Evolutionary conservation across 2,797 vertebrate genomes (phyloP).

Genomic region (Sciurus carolinensis): DNA sequence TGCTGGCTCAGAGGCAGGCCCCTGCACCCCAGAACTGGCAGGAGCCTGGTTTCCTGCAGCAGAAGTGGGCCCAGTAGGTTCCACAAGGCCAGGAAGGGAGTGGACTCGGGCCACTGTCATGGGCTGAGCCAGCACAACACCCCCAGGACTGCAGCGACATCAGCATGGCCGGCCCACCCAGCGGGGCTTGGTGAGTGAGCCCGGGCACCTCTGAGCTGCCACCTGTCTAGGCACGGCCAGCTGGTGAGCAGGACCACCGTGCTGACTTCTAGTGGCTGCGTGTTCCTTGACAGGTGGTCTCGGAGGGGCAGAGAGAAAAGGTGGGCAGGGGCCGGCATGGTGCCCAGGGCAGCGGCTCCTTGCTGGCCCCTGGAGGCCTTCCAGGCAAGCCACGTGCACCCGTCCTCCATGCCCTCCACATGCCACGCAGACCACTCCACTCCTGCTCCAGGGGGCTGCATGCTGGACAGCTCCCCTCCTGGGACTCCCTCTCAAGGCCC

Average conservation of each 20-base stretch:
- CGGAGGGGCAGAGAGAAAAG: background rate
- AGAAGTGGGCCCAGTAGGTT: background rate
- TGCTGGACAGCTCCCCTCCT: background rate
- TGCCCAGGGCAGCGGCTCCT: background rate
- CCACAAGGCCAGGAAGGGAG: background rate
- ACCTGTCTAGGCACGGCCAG: no score
- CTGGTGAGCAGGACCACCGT: background rate
- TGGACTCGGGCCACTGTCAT: background rate
- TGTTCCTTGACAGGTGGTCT: background rate
- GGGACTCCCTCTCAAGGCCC: no score
- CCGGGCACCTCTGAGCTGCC: no score
- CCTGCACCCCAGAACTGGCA: background rate
- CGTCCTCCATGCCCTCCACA: background rate
- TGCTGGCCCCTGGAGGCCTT: background rate
- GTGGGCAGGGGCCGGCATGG: background rate
- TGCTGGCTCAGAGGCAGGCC: background rate
- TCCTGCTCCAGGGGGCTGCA: background rate
- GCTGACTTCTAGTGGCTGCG: background rate
- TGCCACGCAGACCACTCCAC: background rate
- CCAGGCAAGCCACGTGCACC: background rate
- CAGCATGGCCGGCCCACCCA: no score
- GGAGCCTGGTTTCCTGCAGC: no score
- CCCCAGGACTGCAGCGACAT: background rate
- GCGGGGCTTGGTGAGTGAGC: no score
- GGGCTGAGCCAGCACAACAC: background rate